Percentiles rank a stretch among this genome's conserved stretches.
Conservation (phyloP, 1,140 invertebrate genomes). For the Panagrolaimus sp. region DNA sequence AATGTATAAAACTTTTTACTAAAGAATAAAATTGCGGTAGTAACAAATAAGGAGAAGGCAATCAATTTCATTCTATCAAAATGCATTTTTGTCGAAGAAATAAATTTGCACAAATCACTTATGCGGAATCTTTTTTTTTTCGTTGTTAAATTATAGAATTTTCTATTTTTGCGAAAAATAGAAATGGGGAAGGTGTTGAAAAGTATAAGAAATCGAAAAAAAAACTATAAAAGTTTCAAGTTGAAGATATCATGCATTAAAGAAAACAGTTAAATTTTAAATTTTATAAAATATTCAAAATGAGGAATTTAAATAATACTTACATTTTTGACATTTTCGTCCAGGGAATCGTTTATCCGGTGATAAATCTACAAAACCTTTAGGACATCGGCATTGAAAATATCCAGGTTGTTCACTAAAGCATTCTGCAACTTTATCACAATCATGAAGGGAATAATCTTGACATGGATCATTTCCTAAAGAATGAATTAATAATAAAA, state of each 20-base stretch:
- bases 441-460: slow-evolving; percentile 58
- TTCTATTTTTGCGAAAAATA: not conserved
- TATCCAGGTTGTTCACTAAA: slow-evolving; percentile 57
- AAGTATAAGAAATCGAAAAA: slow-evolving; percentile 2
- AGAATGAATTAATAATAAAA: slow-evolving; percentile 22
- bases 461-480: slow-evolving; percentile 56
- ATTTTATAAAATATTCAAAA: not conserved
- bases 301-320: slow-evolving; percentile 12
- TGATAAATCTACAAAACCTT: slow-evolving; percentile 49
- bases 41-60: no score
- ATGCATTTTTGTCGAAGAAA: no score
- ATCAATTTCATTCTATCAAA: no score
- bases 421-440: slow-evolving; percentile 56
- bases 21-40: no score
- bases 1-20: no score
- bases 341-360: slow-evolving; percentile 46
- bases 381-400: slow-evolving; percentile 57
- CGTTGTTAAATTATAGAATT: no score
- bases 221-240: not conserved
- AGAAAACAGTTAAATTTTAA: no score
- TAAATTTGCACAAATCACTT: no score
- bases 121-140: no score
- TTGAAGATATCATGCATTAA: no score
- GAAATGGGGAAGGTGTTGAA: not conserved
- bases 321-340: slow-evolving; percentile 56